Base-by-base conservation (phyloP, 2,113 vertebrate species). In the Helogale parvula region DNA sequence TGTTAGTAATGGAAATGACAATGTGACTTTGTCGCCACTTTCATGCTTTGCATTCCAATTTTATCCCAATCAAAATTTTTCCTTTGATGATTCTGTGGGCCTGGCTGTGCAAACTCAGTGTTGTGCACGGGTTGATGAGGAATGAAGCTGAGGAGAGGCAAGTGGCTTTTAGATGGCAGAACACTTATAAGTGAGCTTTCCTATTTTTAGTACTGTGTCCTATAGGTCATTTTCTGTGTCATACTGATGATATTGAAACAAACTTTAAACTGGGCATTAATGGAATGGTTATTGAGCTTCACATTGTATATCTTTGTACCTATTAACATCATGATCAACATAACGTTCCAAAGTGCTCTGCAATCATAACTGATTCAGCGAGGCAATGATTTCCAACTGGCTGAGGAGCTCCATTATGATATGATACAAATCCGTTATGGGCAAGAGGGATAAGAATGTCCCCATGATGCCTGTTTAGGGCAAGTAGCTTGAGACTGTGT, bases 301-400 rank as follows among this genome's bases (percentile, higher is more conserved):
- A 31, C 7, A 0, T 33, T 25, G 57, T 57, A 33, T 41, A 50
- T 57, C 80, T 97, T 91, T 95, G 57, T 63, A 81, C 25, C 57
- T 82, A 60, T 96, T 97, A 98, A 86, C 6, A 63, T 76, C 9
- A 69, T n/a, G 74, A 93, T 95, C 63, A 45, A 87, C 5, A 12
- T 47, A 90, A 76, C 15, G 5, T n/a, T 60, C n/a, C 33, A 38
- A 35, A 72, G 63, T 94, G 83, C 57, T 81, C 91, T 76, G 33
- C n/a, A n/a, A 41, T 97, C 91, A 93, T 65, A 97, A 97, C 33
- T 68, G 96, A 94, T 91, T 95, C 82, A 93, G 85, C 47, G 95
- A 96, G 41, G 79, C 66, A 72, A 80, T 60, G 95, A 77, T 92
- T 93, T 97, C 89, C 86, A 82, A 79, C 45, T 66, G 72, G 76